Conservation (phyloP, 2,888 invertebrate genomes). For the Steromphala cineraria region DNA sequence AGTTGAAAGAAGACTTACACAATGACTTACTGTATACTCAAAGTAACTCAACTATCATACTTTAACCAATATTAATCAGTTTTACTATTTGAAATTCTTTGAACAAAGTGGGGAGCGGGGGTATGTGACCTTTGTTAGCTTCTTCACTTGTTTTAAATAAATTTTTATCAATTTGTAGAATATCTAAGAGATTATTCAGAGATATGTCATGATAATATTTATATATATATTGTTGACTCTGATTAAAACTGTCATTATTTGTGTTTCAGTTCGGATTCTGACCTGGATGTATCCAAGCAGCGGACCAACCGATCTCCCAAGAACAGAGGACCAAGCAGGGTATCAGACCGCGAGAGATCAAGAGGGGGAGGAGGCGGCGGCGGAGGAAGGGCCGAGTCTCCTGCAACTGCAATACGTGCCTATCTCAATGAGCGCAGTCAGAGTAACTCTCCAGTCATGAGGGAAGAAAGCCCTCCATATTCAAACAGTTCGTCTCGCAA, state of each 20-base stretch:
- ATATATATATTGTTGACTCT: too few species aligned
- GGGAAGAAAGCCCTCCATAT: slow-evolving; percentile 51
- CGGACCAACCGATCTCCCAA: not conserved
- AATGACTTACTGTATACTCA: too few species aligned
- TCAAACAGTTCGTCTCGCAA: slow-evolving; percentile 48
- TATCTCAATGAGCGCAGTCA: slow-evolving; percentile 58
- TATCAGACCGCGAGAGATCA: slow-evolving; percentile 13
- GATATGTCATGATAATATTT: too few species aligned
- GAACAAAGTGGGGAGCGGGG: too few species aligned
- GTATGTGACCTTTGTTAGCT: too few species aligned
- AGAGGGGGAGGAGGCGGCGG: not conserved
- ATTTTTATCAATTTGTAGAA: too few species aligned
- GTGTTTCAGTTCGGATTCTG: slow-evolving; percentile 12
- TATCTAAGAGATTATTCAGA: too few species aligned
- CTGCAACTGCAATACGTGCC: slow-evolving; percentile 49
- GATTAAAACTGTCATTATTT: not conserved
- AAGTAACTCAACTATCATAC: too few species aligned
- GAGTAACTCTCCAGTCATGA: slow-evolving; percentile 60
- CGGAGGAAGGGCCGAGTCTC: slow-evolving; percentile 30
- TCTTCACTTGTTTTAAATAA: too few species aligned
- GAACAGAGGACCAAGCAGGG: slow-evolving; percentile 26
- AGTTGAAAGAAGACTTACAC: too few species aligned
- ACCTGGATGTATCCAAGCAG: not conserved
- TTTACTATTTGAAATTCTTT: too few species aligned
- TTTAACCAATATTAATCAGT: too few species aligned